These are phyloP conservation scores for Orthosia gothica DNA, from an alignment of 2,888 invertebrate species.

Conservation along the genomic window DNA sequence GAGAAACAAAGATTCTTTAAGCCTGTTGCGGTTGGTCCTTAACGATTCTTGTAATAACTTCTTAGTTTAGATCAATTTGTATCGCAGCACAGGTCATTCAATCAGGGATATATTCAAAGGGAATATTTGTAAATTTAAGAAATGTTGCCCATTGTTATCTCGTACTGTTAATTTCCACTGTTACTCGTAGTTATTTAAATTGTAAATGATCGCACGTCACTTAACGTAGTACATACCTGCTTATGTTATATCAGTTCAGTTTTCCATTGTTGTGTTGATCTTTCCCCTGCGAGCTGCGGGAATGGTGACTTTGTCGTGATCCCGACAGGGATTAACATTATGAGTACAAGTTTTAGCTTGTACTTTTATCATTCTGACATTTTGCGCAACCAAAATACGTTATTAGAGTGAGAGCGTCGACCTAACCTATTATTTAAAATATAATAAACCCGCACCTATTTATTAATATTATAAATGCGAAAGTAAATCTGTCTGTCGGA, in stretches of 20 bases:
- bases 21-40: not conserved
- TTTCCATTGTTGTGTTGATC: slow-evolving; percentile 51
- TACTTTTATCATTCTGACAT: not conserved
- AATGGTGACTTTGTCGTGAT: slow-evolving; percentile 23
- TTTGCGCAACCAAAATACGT: not conserved
- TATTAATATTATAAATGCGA: too few species aligned
- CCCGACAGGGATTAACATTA: slow-evolving; percentile 27
- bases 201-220: slow-evolving; percentile 51
- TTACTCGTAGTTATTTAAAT: slow-evolving; percentile 49
- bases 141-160: not conserved
- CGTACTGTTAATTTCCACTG: slow-evolving; percentile 24
- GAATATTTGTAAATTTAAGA: not conserved
- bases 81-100: not conserved
- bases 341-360: not conserved
- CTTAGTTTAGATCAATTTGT: not conserved
- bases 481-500: too few species aligned
- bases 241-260: slow-evolving; percentile 13
- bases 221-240: not conserved
- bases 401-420: not conserved
- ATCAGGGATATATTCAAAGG: not conserved
- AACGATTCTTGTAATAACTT: not conserved
- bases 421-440: too few species aligned
- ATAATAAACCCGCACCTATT: too few species aligned
- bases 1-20: too few species aligned
- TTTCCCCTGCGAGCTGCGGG: slow-evolving; percentile 37